Base-by-base conservation (phyloP, 2,888 invertebrate species). In the Apamea anceps region DNA sequence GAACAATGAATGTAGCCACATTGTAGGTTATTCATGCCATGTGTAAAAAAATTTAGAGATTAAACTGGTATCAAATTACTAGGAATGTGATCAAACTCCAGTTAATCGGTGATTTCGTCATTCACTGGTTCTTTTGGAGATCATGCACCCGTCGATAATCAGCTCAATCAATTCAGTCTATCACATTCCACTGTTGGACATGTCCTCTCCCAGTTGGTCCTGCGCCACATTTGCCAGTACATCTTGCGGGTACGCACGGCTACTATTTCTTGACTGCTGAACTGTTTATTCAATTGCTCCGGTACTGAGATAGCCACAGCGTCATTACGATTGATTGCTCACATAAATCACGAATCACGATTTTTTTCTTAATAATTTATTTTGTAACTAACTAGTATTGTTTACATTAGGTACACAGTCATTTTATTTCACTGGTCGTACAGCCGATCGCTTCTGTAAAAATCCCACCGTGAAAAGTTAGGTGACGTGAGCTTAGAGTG, bases 221-320 rank as follows among this genome's bases (percentile, higher is more conserved):
- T 42, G 13, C 15, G 10, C 13, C 60, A 18, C 54, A n/a, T 2
- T 60, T 37, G 45, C n/a, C 37, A 37, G 21, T 21, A 28, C n/a
- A 13, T 25, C 0, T 7, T 18, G 18, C 7, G 12, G 42, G 15
- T 48, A 48, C 13, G 48, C 48, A 48, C 18, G 8, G 54, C 54
- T 75, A n/a, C 54, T 7, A n/a, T 60, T 71, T 42, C 57, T 66
- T 71, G 25, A 51, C 66, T 79, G 32, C 65, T 42, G 18, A 18
- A 28, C 1, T 81, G 80, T 81, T 71, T 84, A 84, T 54, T 80
- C 51, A 71, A 45, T 66, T 79, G 37, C 15, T 60, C 42, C n/a
- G 42, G 2, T 66, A 65, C 28, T 62, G 60, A 63, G 10, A 79
- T 79, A 84, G 63, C 65, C 13, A 71, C 42, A 21, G 42, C 62